Conservation (phyloP, 2,888 invertebrate genomes). For the Druceiella hillmani region DNA sequence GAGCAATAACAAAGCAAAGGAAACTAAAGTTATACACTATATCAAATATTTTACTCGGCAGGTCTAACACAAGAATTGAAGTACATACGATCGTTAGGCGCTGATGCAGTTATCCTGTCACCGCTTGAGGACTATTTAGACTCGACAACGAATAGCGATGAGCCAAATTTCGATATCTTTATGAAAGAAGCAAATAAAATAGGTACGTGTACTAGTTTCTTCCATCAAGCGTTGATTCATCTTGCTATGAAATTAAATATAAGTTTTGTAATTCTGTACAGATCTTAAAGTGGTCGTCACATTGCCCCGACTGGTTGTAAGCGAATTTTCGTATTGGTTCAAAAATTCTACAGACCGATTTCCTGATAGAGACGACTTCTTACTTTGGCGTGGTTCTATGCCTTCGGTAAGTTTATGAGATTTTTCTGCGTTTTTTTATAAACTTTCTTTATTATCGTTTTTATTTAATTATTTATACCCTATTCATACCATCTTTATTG, state of each 20-base stretch:
- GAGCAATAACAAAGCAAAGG: too few relatives aligned
- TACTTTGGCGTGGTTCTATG: slow-evolving; percentile 71
- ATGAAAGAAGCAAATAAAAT: slow-evolving; percentile 46
- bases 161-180: slow-evolving; percentile 55
- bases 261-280: slow-evolving; percentile 66
- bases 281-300: slow-evolving; percentile 43
- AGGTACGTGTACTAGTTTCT: slow-evolving; percentile 28
- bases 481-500: too few relatives aligned
- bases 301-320: slow-evolving; percentile 49
- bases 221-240: background rate
- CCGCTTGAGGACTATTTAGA: slow-evolving; percentile 56
- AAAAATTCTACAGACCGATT: slow-evolving; percentile 50
- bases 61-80: slow-evolving; percentile 18
- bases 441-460: too few relatives aligned
- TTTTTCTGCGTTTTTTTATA: too few relatives aligned
- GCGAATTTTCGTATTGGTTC: slow-evolving; percentile 73
- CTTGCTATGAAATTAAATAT: slow-evolving; percentile 34
- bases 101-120: slow-evolving; percentile 42
- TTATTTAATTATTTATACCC: too few relatives aligned
- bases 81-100: slow-evolving; percentile 40
- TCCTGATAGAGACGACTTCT: slow-evolving; percentile 62
- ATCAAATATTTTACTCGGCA: too few relatives aligned
- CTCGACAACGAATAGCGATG: too few relatives aligned
- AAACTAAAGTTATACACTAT: too few relatives aligned
- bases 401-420: too few relatives aligned